Conservation (phyloP, 2,113 vertebrate species). For the human (Homo sapiens) region GRCh38 chr14:77887001-77887500, state of each 20-base stretch:
- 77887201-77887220: conserved; percentile 95
- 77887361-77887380: background rate
- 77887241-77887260: conserved; percentile 93
- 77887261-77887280: background rate
- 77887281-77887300: background rate
- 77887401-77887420: background rate
- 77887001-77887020: background rate
- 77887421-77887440: background rate
- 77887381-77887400: background rate
- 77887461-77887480: background rate
- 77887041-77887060: background rate
- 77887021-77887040: background rate
- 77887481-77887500: background rate
- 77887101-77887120: conserved; percentile 94
- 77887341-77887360: background rate
- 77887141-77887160: conserved; percentile 98
- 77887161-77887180: conserved; percentile 93
- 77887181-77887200: conserved; percentile 98
- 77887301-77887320: background rate
- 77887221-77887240: conserved; percentile 94
- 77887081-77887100: conserved; percentile 89
- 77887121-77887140: conserved; percentile 94
- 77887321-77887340: background rate
- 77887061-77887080: conserved; percentile 24
- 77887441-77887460: background rate